A percentile compares a stretch with the other conserved stretches of the same genome.
Conservation (phyloP, 2,797 vertebrate genomes). For the Pseudochirops cupreus region DNA sequence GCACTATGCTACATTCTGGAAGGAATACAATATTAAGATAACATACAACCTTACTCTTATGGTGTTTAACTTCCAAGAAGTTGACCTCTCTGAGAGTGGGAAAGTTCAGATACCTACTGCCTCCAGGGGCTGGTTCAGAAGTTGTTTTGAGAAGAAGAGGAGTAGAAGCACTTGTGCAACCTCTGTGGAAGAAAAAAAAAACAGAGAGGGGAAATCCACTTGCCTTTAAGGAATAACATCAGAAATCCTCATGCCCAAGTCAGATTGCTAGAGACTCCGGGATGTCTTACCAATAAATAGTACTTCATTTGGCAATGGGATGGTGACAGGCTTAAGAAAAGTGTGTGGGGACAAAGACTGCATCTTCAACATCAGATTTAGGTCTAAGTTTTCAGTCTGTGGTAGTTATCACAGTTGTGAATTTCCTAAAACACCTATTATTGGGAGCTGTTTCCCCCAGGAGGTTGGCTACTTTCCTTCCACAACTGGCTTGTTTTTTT, state of each 20-base stretch:
- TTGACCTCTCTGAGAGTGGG: constrained; percentile 22
- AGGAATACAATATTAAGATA: not conserved
- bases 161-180: not conserved
- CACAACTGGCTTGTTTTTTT: not conserved
- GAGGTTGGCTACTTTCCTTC: constrained; percentile 25
- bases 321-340: not conserved
- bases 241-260: constrained; percentile 43
- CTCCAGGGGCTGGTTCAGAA: not conserved
- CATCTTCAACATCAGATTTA: not conserved
- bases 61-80: not conserved
- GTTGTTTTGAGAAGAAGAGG: constrained; percentile 34
- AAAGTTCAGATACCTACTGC: constrained; percentile 41
- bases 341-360: not conserved
- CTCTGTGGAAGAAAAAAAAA: not conserved
- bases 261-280: not conserved
- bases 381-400: constrained; percentile 40
- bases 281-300: not conserved
- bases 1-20: not conserved
- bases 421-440: constrained; percentile 26
- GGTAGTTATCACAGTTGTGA: constrained; percentile 33
- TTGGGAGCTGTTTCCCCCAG: constrained; percentile 31
- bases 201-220: not conserved
- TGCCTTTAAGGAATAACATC: constrained; percentile 42
- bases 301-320: not conserved
- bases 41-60: not conserved